Base-by-base conservation (phyloP, 2,797 vertebrate species). In the Enteromius trimaculatus region DNA sequence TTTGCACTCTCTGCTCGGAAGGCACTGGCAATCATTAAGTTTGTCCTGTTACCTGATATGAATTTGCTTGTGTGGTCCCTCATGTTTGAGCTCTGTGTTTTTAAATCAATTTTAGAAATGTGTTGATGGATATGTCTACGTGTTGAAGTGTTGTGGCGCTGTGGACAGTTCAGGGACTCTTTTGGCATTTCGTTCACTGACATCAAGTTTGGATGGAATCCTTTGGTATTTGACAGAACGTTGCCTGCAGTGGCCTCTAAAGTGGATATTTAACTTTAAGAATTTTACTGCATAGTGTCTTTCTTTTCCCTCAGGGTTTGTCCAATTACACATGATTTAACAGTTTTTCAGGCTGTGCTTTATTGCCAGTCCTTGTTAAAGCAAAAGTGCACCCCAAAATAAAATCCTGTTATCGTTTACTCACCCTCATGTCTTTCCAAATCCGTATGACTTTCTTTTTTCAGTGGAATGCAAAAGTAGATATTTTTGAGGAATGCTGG, bases 211-310 rank as follows among this genome's bases (percentile, higher is more conserved):
- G 8, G 34, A 44, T 71, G 60, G 37, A 68, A 70, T 44, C 10
- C 55, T 81, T 21, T 31, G 17, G 62, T 34, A 58, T 75, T 77
- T 66, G 74, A 65, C 58, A 39, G 58, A 49, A 82, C 70, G 80
- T 87, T 86, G 74, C 37, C 51, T 66, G 51, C 17, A 23, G 62
- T 77, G 62, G 77, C 51, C 53, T 55, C 4, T 79, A 51, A 47
- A 64, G 64, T 81, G 75, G 74, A 14, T 37, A 26, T 26, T 66
- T 80, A 68, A 85, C 49, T 42, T 51, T 47, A 85, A 60, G 23
- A 55, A 44, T 70, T 76, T 80, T 51, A 65, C 34, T 21, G 64
- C 58, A 19, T 17, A 47, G 37, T 31, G n/a, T 65, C 72, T 64
- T 72, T 77, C 8, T 29, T 49, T 60, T 66, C 42, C 71, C 74